Percentiles rank a stretch among this genome's conserved stretches.
Evolutionary conservation across 1,140 invertebrate species (phyloP).

Genomic region (Bilobella aurantiaca): DNA sequence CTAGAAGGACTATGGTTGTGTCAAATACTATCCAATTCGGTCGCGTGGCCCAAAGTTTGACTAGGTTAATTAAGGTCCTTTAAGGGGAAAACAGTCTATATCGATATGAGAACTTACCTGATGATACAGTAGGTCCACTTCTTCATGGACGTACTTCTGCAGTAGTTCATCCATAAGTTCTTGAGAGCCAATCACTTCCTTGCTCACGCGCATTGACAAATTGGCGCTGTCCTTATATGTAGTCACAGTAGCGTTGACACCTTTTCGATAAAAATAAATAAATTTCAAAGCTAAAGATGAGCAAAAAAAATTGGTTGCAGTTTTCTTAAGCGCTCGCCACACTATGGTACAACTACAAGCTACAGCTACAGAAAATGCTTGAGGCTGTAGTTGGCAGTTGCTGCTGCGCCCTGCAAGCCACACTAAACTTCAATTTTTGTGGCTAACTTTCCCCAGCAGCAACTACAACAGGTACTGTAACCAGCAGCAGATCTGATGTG

Average conservation of each 20-base stretch:
- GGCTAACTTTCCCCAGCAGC: too few relatives aligned
- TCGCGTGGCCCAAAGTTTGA: not conserved
- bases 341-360: too few relatives aligned
- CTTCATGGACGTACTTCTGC: slow-evolving; percentile 28
- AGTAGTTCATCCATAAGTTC: slow-evolving; percentile 29
- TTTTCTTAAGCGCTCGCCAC: too few relatives aligned
- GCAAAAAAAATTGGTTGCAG: too few relatives aligned
- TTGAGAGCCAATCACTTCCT: slow-evolving; percentile 29
- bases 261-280: slow-evolving; percentile 12
- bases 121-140: slow-evolving; percentile 30
- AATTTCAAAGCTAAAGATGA: not conserved
- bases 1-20: too few relatives aligned
- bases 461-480: too few relatives aligned
- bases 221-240: slow-evolving; percentile 26
- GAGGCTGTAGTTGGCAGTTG: too few relatives aligned
- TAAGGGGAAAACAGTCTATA: not conserved
- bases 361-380: too few relatives aligned
- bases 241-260: slow-evolving; percentile 30
- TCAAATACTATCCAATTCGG: not conserved
- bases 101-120: slow-evolving; percentile 15
- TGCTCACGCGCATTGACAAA: slow-evolving; percentile 30
- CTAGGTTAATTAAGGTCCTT: not conserved
- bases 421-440: too few relatives aligned
- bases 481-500: too few relatives aligned
- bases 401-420: too few relatives aligned